Evolutionary conservation across 1,140 invertebrate genomes (phyloP).

Genomic region (Zelostemma sp.): DNA sequence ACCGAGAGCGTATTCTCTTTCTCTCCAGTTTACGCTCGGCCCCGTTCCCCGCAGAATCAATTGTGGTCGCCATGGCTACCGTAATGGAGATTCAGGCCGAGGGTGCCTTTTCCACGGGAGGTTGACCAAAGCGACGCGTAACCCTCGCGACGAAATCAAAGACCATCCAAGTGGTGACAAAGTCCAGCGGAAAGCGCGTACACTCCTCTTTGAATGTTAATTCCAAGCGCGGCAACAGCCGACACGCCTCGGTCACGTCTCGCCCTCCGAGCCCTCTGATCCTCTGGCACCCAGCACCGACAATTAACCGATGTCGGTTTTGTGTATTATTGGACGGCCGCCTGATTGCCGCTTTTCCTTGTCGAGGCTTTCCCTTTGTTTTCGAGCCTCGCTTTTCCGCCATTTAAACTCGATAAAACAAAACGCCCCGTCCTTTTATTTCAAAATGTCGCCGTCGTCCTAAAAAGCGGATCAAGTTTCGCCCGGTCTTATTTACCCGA

Average conservation of each 20-base stretch:
- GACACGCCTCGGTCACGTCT: conserved; percentile 10
- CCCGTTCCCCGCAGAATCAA: conserved; percentile 64
- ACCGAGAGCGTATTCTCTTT: conserved; percentile 5
- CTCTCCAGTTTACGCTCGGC: conserved; percentile 25
- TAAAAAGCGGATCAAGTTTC: conserved; percentile 16
- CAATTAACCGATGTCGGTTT: conserved; percentile 23
- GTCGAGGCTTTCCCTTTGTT: conserved; percentile 12
- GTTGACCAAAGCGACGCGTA: conserved; percentile 63
- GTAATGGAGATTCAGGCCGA: conserved; percentile 66
- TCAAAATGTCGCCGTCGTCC: too few relatives aligned
- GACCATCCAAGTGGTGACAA: conserved; percentile 54
- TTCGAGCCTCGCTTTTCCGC: neutral
- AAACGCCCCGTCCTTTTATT: too few relatives aligned
- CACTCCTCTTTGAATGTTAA: conserved; percentile 24
- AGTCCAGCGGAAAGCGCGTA: conserved; percentile 24
- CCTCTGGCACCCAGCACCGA: neutral
- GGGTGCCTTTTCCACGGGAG: conserved; percentile 65
- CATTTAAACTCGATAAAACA: too few relatives aligned
- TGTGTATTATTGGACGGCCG: conserved; percentile 19
- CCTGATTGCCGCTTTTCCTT: conserved; percentile 9
- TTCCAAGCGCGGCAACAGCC: conserved; percentile 19
- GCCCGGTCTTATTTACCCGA: conserved; percentile 16
- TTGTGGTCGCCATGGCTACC: conserved; percentile 69
- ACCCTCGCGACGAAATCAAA: conserved; percentile 63
- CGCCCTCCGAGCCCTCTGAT: conserved; percentile 10